Percentiles rank a stretch among this genome's conserved stretches.
phyloP scores from a whole-genome alignment of 2,888 invertebrate genomes.

The Pachycephus smyrnensis region DNA sequence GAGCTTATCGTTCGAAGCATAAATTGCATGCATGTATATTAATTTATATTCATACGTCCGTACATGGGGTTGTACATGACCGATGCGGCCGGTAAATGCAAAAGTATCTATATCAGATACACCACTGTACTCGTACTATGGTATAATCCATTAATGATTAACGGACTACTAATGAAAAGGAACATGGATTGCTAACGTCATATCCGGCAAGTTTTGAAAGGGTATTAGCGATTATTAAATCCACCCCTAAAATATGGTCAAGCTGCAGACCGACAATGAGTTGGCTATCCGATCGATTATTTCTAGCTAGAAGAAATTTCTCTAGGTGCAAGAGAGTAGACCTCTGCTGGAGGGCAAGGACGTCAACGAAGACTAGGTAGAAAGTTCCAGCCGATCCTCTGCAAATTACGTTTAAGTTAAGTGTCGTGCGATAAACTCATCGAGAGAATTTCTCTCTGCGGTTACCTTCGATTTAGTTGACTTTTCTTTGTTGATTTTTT shows the following conservation, averaged over 20 bases:
- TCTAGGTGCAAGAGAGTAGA: not conserved
- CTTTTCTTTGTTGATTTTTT: not conserved
- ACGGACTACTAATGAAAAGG: constrained; percentile 44
- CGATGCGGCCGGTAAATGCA: not conserved
- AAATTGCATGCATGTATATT: no score
- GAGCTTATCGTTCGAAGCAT: not conserved
- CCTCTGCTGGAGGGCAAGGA: not conserved
- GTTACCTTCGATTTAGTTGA: not conserved
- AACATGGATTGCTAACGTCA: constrained; percentile 10
- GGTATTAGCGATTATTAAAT: not conserved
- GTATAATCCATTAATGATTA: constrained; percentile 43
- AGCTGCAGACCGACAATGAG: not conserved
- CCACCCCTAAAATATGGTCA: not conserved
- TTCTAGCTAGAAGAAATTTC: not conserved
- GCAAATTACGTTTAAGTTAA: constrained; percentile 27
- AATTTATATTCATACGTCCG: no score
- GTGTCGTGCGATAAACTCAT: constrained; percentile 22
- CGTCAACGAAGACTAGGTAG: not conserved
- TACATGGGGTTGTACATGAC: not conserved
- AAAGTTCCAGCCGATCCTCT: constrained; percentile 6
- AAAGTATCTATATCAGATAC: not conserved
- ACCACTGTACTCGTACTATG: not conserved
- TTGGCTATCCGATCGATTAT: not conserved
- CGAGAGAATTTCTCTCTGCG: constrained; percentile 14
- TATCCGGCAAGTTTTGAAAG: not conserved